Evolutionary conservation across 2,113 vertebrate species (phyloP).

Genomic region (Tragelaphus imberbis): DNA sequence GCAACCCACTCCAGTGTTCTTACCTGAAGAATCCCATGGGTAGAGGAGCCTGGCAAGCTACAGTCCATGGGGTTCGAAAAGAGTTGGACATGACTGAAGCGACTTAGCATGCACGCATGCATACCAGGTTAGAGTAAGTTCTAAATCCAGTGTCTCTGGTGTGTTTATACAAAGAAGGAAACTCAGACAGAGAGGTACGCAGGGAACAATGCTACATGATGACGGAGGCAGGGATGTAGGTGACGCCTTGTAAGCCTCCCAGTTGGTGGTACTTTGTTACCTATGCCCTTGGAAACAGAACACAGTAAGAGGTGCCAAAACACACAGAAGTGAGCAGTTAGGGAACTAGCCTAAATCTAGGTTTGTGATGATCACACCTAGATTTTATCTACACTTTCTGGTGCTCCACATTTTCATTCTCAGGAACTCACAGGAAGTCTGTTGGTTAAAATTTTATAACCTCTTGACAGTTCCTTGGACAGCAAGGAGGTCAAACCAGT

Average conservation of each 20-base stretch:
- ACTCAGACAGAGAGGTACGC: neutral
- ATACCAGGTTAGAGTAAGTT: neutral
- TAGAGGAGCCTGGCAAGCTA: neutral
- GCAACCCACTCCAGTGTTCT: neutral
- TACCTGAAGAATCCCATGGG: neutral
- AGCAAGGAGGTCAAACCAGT: neutral
- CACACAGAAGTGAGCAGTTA: neutral
- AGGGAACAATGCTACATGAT: fast-evolving
- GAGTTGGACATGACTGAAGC: neutral
- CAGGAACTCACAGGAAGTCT: neutral
- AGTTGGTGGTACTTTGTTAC: neutral
- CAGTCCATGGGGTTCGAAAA: neutral
- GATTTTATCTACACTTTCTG: neutral
- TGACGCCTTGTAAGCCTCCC: neutral
- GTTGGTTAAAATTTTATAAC: neutral
- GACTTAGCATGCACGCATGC: neutral
- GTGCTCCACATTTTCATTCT: neutral
- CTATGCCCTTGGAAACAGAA: neutral
- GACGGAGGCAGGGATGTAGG: neutral
- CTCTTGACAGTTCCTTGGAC: neutral
- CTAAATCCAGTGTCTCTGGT: neutral
- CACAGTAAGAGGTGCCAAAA: neutral
- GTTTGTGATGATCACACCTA: neutral
- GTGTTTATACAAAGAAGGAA: neutral
- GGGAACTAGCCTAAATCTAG: neutral